Percentiles rank a stretch among this genome's conserved stretches.
Conservation (phyloP, 30 jellyfish, hydroid and myxozoan genomes). For the Phacellophora camtschatica region DNA sequence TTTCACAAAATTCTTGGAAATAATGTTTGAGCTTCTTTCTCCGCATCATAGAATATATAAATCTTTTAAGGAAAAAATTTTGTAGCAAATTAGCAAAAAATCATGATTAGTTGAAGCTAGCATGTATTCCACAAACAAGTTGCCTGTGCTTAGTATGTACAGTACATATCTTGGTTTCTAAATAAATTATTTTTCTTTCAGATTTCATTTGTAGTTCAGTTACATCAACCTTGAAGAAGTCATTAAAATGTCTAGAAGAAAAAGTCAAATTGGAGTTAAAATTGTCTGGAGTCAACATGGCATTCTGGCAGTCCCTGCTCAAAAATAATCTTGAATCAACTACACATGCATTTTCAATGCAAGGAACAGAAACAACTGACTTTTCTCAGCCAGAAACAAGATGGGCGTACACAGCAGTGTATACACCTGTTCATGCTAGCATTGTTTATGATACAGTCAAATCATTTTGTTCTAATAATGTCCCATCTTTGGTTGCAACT, state of each 20-base stretch:
- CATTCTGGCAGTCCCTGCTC: conserved; percentile 71
- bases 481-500: neutral
- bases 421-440: conserved; percentile 97
- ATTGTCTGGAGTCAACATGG: conserved; percentile 57
- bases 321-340: conserved; percentile 78
- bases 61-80: too few relatives aligned
- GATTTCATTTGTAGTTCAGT: conserved; percentile 65
- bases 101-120: too few relatives aligned
- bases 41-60: too few relatives aligned
- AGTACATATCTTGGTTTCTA: too few relatives aligned
- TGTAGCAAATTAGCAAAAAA: too few relatives aligned
- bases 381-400: conserved; percentile 88
- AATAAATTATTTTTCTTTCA: conserved; percentile 1
- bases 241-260: conserved; percentile 61
- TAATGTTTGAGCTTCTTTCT: too few relatives aligned
- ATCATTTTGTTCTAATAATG: conserved; percentile 2
- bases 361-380: conserved; percentile 89
- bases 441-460: conserved; percentile 69
- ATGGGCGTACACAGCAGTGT: conserved; percentile 98
- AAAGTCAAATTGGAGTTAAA: conserved; percentile 80
- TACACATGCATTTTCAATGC: conserved; percentile 86
- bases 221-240: conserved; percentile 34
- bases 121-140: too few relatives aligned
- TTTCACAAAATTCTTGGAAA: too few relatives aligned
- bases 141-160: too few relatives aligned